Conservation (phyloP, 2,113 vertebrate genomes). For the Crocuta crocuta region DNA sequence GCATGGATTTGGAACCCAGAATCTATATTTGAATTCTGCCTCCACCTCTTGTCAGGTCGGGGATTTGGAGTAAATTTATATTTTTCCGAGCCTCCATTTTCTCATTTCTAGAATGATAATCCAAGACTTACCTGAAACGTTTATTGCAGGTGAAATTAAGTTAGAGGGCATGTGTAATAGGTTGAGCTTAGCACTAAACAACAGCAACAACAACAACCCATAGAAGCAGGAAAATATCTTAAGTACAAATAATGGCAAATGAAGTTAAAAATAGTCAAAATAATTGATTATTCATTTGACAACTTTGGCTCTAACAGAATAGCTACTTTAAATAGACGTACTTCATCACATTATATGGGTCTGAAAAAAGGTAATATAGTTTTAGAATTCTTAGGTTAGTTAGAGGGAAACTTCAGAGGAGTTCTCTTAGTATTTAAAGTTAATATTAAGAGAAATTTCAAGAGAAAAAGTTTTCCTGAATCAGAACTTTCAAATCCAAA, state of each 20-base stretch:
- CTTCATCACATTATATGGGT: background rate
- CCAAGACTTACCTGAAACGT: background rate
- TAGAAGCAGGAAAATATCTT: background rate
- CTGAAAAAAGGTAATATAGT: background rate
- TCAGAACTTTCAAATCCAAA: background rate
- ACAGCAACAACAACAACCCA: background rate
- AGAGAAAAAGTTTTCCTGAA: background rate
- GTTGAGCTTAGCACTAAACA: background rate
- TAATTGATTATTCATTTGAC: background rate
- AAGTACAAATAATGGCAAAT: background rate
- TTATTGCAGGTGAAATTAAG: background rate
- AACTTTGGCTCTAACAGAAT: background rate
- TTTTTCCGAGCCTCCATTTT: background rate
- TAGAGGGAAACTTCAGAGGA: background rate
- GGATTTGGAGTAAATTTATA: background rate
- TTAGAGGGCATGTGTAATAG: background rate
- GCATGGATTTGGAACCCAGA: background rate
- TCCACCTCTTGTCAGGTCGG: background rate
- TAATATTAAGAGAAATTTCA: background rate
- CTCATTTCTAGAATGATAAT: background rate
- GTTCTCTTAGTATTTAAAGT: background rate
- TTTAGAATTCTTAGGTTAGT: background rate
- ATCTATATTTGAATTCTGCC: background rate
- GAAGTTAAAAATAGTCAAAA: background rate
- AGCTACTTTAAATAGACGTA: background rate